Percentiles rank a stretch among this genome's conserved stretches.
phyloP scores from a whole-genome alignment of 2,797 vertebrate genomes.

The Cheirogaleus major region DNA sequence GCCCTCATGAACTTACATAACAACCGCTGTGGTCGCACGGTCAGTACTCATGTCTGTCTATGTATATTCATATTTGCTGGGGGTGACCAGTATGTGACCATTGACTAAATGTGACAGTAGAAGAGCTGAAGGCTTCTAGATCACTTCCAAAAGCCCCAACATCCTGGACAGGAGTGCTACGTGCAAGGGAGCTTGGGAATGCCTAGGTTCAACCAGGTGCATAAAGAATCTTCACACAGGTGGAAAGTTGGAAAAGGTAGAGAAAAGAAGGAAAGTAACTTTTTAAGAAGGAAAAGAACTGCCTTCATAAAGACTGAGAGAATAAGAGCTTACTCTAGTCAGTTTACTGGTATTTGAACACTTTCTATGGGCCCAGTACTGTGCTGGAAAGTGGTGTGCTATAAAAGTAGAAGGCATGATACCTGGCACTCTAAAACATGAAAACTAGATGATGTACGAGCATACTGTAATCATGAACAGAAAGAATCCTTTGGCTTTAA shows the following conservation, averaged over 20 bases:
- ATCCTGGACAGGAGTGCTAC: background rate
- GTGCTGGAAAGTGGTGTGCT: background rate
- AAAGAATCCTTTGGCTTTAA: background rate
- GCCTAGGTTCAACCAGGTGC: background rate
- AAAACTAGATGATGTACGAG: background rate
- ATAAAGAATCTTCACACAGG: background rate
- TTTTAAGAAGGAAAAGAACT: background rate
- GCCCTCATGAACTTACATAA: constrained; percentile 99
- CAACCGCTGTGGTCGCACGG: constrained; percentile 97
- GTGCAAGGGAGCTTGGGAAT: background rate
- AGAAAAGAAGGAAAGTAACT: background rate
- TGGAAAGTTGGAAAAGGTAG: background rate
- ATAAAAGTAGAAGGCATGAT: background rate
- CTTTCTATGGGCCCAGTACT: background rate
- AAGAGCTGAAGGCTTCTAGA: background rate
- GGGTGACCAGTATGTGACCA: background rate
- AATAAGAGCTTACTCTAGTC: background rate
- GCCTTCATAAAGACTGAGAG: background rate
- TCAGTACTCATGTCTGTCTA: constrained; percentile 83
- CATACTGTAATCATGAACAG: background rate
- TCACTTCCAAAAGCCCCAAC: background rate
- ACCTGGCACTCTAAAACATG: background rate
- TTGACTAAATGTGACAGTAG: background rate
- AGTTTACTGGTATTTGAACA: background rate
- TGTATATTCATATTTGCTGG: background rate